Base-by-base conservation (phyloP, 2,113 vertebrate genomes). In the Leiothrix lutea region DNA sequence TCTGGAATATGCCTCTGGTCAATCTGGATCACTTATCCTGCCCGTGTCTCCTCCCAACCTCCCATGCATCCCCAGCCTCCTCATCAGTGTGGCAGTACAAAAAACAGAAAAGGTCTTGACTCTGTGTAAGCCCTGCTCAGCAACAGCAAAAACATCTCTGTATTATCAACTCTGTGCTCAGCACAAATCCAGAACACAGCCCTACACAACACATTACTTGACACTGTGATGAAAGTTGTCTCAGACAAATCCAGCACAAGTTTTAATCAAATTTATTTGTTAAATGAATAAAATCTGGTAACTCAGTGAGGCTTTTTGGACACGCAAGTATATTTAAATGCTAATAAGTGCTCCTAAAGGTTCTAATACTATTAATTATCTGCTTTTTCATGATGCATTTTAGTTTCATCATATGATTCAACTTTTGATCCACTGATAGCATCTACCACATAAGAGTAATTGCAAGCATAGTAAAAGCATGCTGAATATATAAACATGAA, bases 1-100 rank as follows among this genome's bases (percentile, higher is more conserved):
- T 48, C 40, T 50, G 14, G 40, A 61, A 21, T 50, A n/a, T 51
- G 23, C 14, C 10, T 51, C 16, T 58, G 38, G 13, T n/a, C 15
- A 51, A 5, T n/a, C 3, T 66, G 3, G 33, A 10, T 67, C 58
- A 45, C 15, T n/a, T 53, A 20, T 38, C 28, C 16, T 24, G 7
- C 0, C 9, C 33, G 8, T 38, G 26, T 65, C 8, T n/a, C 20
- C 38, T 88, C 33, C 19, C 29, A 48, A 0, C 17, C 42, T 64
- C 21, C 25, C 5, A 8, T 1, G 2, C 8, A 48, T 3, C 4
- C 5, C 31, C 53, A 74, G 1, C 16, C 2, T 33, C 45, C n/a
- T 53, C n/a, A 21, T 5, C n/a, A 74, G 8, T 0, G 0, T 16
- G 26, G 22, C 31, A 72, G 12, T 1, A 24, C 0, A 0, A 13